Conservation (phyloP, 2,113 vertebrate genomes). For the Monopterus albus region DNA sequence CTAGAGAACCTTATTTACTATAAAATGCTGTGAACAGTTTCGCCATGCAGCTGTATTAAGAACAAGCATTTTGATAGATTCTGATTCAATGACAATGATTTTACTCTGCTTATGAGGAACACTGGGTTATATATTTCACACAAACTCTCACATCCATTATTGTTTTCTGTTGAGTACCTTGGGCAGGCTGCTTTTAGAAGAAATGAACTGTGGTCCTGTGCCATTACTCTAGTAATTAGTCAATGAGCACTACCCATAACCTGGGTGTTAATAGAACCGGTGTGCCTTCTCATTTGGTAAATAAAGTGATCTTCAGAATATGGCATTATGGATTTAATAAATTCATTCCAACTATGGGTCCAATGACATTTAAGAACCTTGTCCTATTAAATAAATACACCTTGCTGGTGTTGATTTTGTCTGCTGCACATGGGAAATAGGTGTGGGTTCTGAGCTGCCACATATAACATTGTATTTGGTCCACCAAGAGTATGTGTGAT, state of each 20-base stretch:
- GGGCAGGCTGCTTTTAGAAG: constrained; percentile 7
- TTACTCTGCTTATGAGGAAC: neutral
- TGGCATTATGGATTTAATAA: constrained; percentile 24
- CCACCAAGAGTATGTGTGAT: constrained; percentile 15
- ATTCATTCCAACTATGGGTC: constrained; percentile 6
- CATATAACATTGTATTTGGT: constrained; percentile 25
- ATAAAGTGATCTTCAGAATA: constrained; percentile 23
- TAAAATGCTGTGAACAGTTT: neutral
- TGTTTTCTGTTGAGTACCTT: constrained; percentile 3
- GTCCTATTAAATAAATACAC: constrained; percentile 16
- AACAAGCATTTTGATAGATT: neutral
- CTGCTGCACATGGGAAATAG: constrained; percentile 1
- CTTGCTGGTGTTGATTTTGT: constrained; percentile 27
- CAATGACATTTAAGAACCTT: constrained; percentile 13
- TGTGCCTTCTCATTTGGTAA: constrained; percentile 11
- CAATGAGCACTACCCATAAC: neutral
- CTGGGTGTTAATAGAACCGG: constrained; percentile 7
- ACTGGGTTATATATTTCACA: neutral
- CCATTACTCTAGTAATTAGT: constrained; percentile 1
- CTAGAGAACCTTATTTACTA: neutral
- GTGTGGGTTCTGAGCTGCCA: neutral
- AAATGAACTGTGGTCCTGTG: constrained; percentile 10
- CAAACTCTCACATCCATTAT: neutral
- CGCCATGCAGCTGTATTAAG: neutral
- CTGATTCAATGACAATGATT: neutral